Base-by-base conservation (phyloP, 1,140 invertebrate genomes). In the Varroa destructor region DNA sequence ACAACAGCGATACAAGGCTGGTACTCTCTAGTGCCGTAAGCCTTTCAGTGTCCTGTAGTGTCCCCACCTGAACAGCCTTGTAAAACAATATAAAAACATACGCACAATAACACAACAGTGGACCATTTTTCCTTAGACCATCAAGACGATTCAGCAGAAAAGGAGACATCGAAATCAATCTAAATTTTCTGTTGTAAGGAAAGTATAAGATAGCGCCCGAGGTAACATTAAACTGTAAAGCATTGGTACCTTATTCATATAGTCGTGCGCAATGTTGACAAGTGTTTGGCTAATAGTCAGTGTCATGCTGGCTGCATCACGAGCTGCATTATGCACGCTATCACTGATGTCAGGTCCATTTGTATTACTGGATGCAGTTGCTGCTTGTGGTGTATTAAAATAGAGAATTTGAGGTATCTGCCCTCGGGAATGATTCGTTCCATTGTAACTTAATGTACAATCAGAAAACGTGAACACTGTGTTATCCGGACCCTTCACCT, bases 321-420 rank as follows among this genome's bases (percentile, higher is more conserved):
- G 36, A 51, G 55, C 56, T 57, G 46, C 36, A 37, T 72, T 10
- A 70, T 56, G 57, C 43, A 37, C 72, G 6, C 5, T 71, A 6
- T 71, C 67, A 43, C 42, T 61, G 67, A 70, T 43, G 3, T 43
- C 72, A 71, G 70, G 55, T 71, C 43, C 54, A 6, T 37, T 25
- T 37, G 57, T 25, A 6, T 54, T 46, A 40, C 37, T 43, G 42
- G 14, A 25, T 55, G 51, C 56, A 70, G 46, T 70, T 57, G 43
- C 73, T 76, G 80, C 79, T 72, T 82, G 80, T 54, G 83, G 82
- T 75, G 81, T 81, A 76, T 85, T 87, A 77, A 90, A 93, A 79
- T 97, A 98, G 5, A 97, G 83, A 71, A 98, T 86, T 76, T 91
- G 87, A 0, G 95, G 94, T 75, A 98, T 87, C 81, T 99, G 95